Base-by-base conservation (phyloP, 2,797 vertebrate species). In the Tokudaia muenninki region DNA sequence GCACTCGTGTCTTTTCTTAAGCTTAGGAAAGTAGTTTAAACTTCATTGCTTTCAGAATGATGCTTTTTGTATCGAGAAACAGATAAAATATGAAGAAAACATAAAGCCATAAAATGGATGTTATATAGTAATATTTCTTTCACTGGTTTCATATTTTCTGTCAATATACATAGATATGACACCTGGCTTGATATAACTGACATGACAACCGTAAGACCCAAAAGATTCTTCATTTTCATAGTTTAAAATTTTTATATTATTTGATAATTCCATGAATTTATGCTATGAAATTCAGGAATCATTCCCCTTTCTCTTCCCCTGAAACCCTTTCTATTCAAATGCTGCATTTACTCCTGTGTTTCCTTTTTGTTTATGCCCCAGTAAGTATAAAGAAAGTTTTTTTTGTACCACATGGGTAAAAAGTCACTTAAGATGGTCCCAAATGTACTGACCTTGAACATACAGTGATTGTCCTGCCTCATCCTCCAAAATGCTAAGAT, bases 131-230 rank as follows among this genome's bases (percentile, higher is more conserved):
- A 79, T 41, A n/a, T 37, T 67, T 19, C 24, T 90, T 92, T 80
- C 13, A n/a, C 4, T 61, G 10, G 22, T 26, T 55, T 3, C 21
- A 6, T 47, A 5, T 72, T 61, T 91, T 7, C 41, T 95, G 7
- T 89, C 29, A 57, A 44, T n/a, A 52, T 4, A 74, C 14, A 70
- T 16, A 26, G 89, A 70, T 59, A 13, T 22, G 7, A 37, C 74
- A 72, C 84, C 92, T 92, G 91, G 75, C 13, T n/a, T 47, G 82
- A 96, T 65, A 52, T 41, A 75, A 34, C 75, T 83, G 21, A 78
- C 12, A 47, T 47, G 55, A 47, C 29, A 89, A 61, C 13, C 29
- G 10, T 17, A 50, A 10, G 19, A 24, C 41, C 31, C 11, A 24
- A 61, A 24, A n/a, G 12, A 79, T 4, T 47, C 31, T 77, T 31